A percentile compares a stretch with the other conserved stretches of the same genome.
phyloP scores from a whole-genome alignment of 2,113 vertebrate genomes.

The Calyptommatus sinebrachiatus region DNA sequence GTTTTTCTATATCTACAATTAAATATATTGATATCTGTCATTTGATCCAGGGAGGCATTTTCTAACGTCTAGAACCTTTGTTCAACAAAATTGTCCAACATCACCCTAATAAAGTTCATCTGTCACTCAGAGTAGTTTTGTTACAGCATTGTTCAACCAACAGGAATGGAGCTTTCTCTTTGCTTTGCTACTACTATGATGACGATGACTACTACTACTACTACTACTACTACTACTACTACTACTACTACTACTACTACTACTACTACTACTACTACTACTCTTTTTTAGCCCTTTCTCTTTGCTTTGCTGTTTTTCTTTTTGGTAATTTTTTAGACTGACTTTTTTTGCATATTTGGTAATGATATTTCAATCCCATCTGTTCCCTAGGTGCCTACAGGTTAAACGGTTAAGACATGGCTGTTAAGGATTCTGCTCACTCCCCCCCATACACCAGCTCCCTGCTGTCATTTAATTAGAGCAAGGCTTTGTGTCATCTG shows the following conservation, averaged over 20 bases:
- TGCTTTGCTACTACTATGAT: conserved; percentile 12
- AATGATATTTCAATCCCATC: conserved; percentile 57
- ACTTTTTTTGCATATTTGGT: conserved; percentile 47
- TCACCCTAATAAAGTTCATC: conserved; percentile 3
- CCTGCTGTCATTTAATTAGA: conserved; percentile 50
- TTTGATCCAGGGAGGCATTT: background rate
- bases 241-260: too few species aligned
- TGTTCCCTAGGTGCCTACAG: conserved; percentile 47
- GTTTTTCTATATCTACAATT: background rate
- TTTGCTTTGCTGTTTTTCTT: conserved; percentile 13
- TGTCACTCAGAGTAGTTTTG: background rate
- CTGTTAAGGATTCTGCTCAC: conserved; percentile 34
- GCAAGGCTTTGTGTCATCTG: conserved; percentile 43
- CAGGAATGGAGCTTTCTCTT: conserved; percentile 10
- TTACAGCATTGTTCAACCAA: background rate
- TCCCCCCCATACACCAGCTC: background rate
- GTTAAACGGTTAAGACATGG: conserved; percentile 57
- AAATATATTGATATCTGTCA: too few species aligned
- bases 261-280: too few species aligned
- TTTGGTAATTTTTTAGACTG: conserved; percentile 21
- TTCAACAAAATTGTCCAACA: conserved; percentile 13
- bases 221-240: too few species aligned
- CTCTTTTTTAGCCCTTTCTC: background rate
- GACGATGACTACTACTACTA: too few species aligned
- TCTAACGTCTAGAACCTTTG: conserved; percentile 9